Base-by-base conservation (phyloP, 2,113 vertebrate species). In the Mionectes macconnelli region DNA sequence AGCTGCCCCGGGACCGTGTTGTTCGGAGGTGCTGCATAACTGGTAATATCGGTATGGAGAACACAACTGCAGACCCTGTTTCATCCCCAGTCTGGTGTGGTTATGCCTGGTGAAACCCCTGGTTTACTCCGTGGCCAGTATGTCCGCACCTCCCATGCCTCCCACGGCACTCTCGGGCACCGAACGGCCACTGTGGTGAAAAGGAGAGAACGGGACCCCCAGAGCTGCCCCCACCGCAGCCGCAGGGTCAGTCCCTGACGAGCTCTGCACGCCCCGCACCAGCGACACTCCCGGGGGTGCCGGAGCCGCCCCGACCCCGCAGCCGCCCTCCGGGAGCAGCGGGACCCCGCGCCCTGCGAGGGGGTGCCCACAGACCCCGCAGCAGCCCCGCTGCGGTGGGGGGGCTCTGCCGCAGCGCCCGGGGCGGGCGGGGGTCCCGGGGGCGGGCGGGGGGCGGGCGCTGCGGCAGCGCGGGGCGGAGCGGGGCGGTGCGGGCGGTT, bases 1-100 rank as follows among this genome's bases (percentile, higher is more conserved):
- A n/a, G n/a, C n/a, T n/a, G n/a, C n/a, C n/a, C n/a, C n/a, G 3
- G 24, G 45, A 22, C 11, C 0, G 1, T 14, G 25, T 9, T 53
- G 4, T 6, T 40, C 70, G 63, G 81, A 70, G 37, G 22, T 15
- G 49, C 40, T 79, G 62, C 21, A 2, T 19, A 64, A 11, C 21
- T 23, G 67, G 47, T 18, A 59, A 35, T 22, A 5, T 2, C 33
- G 55, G 39, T 27, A 47, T 17, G 64, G 7, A 59, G 44, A 40
- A 19, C 45, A 78, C 44, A 37, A 66, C 45, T 19, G 13, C 14
- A 45, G 56, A 33, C 5, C 17, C 14, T 8, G 25, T 2, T 42
- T 64, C 50, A 27, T 21, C 9, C 49, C 15, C 31, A 4, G 4
- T 13, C 21, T 7, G 31, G 30, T 27, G 59, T 8, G 33, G 6